Percentiles rank a stretch among this genome's conserved stretches.
Conservation (phyloP, 2,888 invertebrate species). For the Apocheima hispidaria region DNA sequence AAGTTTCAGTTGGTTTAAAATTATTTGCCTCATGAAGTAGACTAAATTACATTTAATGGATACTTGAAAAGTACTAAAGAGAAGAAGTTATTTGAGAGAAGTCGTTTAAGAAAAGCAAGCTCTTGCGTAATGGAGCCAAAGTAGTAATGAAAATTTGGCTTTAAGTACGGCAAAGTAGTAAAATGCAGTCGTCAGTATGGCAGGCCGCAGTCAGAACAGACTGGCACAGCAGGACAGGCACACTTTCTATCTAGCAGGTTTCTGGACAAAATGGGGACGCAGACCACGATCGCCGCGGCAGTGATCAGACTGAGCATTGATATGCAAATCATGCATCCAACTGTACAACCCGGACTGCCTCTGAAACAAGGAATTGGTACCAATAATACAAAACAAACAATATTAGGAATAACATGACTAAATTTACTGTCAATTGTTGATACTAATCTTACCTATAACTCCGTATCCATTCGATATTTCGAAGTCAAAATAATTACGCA, state of each 20-base stretch:
- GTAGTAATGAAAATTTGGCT: too few species aligned
- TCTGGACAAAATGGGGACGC: slow-evolving; percentile 57
- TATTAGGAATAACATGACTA: too few species aligned
- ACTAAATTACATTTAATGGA: not conserved
- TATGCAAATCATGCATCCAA: slow-evolving; percentile 64
- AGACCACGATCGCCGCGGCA: slow-evolving; percentile 52
- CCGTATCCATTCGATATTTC: not conserved
- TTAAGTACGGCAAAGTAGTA: not conserved
- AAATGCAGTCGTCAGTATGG: slow-evolving; percentile 38
- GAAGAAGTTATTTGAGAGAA: not conserved
- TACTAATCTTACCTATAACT: not conserved
- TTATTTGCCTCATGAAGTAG: slow-evolving; percentile 14
- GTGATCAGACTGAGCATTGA: slow-evolving; percentile 57
- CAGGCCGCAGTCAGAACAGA: slow-evolving; percentile 58
- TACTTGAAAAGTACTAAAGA: not conserved
- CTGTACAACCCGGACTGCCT: slow-evolving; percentile 1
- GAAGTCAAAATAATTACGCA: too few species aligned
- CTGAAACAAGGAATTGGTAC: slow-evolving; percentile 46
- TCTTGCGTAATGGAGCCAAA: too few species aligned
- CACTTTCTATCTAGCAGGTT: slow-evolving; percentile 50
- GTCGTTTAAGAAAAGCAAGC: too few species aligned
- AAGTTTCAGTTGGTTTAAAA: slow-evolving; percentile 14
- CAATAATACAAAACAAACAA: not conserved
- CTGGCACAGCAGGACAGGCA: slow-evolving; percentile 51
- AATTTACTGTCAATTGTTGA: not conserved